Conservation (phyloP, 2,888 invertebrate species). For the Callinectes sapidus region DNA sequence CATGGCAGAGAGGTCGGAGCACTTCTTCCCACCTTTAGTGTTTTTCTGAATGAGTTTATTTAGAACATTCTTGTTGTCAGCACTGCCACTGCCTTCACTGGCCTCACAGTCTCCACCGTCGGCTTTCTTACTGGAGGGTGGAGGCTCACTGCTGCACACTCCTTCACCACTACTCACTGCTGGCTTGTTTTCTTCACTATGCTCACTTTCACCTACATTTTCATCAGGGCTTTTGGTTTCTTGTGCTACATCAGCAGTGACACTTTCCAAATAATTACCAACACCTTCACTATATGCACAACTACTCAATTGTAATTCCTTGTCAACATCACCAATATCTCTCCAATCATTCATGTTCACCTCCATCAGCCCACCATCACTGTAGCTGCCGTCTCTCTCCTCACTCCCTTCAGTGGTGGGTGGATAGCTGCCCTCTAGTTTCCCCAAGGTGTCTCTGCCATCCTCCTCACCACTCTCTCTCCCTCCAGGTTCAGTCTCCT, state of each 20-base stretch:
- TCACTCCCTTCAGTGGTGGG: not conserved
- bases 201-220: constrained; percentile 23
- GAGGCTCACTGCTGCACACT: not conserved
- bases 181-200: not conserved
- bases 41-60: constrained; percentile 7
- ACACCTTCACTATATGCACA: not conserved
- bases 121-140: constrained; percentile 24
- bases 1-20: constrained; percentile 43
- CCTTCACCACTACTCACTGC: not conserved
- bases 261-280: constrained; percentile 12
- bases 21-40: constrained; percentile 24
- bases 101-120: not conserved
- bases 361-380: not conserved
- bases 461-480: not conserved
- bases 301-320: not conserved
- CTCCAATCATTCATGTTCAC: not conserved
- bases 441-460: not conserved
- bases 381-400: not conserved
- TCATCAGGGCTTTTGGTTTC: not conserved
- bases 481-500: not conserved
- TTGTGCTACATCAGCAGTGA: not conserved
- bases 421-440: constrained; percentile 2
- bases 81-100: not conserved
- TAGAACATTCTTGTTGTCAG: not conserved
- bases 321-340: not conserved